Base-by-base conservation (phyloP, 2,888 invertebrate species). In the Lasioglossum oenotherae region DNA sequence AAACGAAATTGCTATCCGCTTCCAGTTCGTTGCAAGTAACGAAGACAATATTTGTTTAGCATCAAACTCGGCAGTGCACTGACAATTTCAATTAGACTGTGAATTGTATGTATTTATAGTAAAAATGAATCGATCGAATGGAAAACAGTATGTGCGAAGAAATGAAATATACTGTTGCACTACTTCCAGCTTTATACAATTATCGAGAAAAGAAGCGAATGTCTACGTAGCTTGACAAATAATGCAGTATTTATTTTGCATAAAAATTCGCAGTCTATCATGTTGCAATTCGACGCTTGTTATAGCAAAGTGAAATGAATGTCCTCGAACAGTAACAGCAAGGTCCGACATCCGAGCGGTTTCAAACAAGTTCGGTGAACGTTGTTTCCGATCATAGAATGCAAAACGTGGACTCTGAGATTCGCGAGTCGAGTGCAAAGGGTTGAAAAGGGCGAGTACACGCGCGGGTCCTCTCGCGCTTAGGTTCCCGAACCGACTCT, bases 401-500 rank as follows among this genome's bases (percentile, higher is more conserved):
- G 23, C 23, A 1, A n/a, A 10, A 10, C 3, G n/a, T 23, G 10
- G 53, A n/a, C 53, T 53, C 53, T n/a, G 10, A 2, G 64, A 31
- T 5, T 64, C 6, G 31, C 64, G 31, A 31, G 27, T 64, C 64
- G 64, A 64, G 14, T 31, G 64, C 64, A 64, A 16, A 64, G 67
- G 35, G 31, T 35, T 16, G 67, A 19, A 35, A 44, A 19, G 2
- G 19, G 35, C 67, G 35, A 35, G 35, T 31, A 67, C 19, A 67
- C 35, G 67, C 35, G 67, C 23, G 67, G 16, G 31, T 31, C 64
- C 64, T 64, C 8, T 8, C 67, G 74, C 80, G 86, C 80, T 73
- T n/a, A 57, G 83, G 78, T 87, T 84, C 83, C 84, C 87, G 89
- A 90, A 88, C 85, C 89, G 88, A 87, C 82, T 86, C 89, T 90